phyloP scores from a whole-genome alignment of 2,797 vertebrate genomes.

The Pangasius larnaudii region DNA sequence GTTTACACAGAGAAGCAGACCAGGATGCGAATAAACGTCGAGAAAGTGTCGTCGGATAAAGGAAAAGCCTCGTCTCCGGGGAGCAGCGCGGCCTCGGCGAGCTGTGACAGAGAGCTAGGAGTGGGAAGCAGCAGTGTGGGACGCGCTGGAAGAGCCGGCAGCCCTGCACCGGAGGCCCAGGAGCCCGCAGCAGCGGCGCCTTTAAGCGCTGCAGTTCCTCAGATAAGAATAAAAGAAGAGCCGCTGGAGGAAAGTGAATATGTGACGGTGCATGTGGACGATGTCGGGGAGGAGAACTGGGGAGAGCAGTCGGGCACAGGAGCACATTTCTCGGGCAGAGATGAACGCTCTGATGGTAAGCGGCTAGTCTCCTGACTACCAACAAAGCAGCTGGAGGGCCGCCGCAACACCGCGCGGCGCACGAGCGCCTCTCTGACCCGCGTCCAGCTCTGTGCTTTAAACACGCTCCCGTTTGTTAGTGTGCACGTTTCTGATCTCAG shows the following conservation, averaged over 20 bases:
- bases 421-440: not conserved
- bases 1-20: constrained; percentile 49
- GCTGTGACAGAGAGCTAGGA: constrained; percentile 17
- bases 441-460: not conserved
- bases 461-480: not conserved
- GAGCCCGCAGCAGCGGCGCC: constrained; percentile 43
- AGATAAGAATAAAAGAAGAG: constrained; percentile 57
- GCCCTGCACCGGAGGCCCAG: constrained; percentile 42
- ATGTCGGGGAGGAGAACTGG: constrained; percentile 37
- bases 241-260: constrained; percentile 55
- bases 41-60: constrained; percentile 35
- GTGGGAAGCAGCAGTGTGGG: constrained; percentile 32
- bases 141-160: constrained; percentile 23
- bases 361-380: not conserved
- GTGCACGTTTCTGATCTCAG: not conserved
- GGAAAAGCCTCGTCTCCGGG: not conserved
- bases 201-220: constrained; percentile 21
- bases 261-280: constrained; percentile 42
- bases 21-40: constrained; percentile 30
- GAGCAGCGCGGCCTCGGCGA: not conserved
- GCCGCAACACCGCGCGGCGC: not conserved
- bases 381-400: constrained; percentile 4
- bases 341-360: constrained; percentile 48
- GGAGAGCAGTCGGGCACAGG: constrained; percentile 19
- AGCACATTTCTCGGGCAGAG: constrained; percentile 21